A percentile compares a stretch with the other conserved stretches of the same genome.
Evolutionary conservation across 2,113 vertebrate species (phyloP).

Genomic region (Sula dactylatra): DNA sequence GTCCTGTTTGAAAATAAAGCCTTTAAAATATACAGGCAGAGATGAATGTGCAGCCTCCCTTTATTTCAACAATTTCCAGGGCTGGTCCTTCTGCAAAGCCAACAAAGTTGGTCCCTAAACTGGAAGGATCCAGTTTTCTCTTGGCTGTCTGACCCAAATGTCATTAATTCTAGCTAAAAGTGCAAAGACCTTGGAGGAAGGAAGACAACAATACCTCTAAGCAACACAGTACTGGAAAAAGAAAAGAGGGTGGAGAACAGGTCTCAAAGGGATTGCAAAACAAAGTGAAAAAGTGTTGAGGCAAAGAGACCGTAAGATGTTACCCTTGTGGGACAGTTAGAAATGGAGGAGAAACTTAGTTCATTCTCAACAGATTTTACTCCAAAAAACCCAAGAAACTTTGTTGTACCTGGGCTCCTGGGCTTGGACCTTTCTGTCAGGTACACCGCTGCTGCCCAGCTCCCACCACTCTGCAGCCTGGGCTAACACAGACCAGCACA

Average conservation of each 20-base stretch:
- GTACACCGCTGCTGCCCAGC: not conserved
- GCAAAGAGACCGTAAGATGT: not conserved
- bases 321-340: not conserved
- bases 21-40: constrained; percentile 5
- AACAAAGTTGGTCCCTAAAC: not conserved
- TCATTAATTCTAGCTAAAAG: not conserved
- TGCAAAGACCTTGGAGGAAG: not conserved
- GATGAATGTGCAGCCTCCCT: not conserved
- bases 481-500: not conserved
- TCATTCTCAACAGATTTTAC: not conserved
- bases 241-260: not conserved
- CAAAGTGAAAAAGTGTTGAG: not conserved
- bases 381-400: not conserved
- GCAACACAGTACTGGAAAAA: not conserved
- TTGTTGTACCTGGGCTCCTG: not conserved
- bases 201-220: not conserved
- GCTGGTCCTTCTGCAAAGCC: not conserved
- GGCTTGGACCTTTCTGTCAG: not conserved
- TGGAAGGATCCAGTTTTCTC: not conserved
- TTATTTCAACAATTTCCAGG: not conserved
- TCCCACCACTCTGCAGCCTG: not conserved
- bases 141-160: not conserved
- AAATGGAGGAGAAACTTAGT: not conserved
- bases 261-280: not conserved
- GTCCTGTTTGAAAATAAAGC: constrained; percentile 29